Evolutionary conservation across 2,113 vertebrate species (phyloP).

Genomic region (Martes martes): DNA sequence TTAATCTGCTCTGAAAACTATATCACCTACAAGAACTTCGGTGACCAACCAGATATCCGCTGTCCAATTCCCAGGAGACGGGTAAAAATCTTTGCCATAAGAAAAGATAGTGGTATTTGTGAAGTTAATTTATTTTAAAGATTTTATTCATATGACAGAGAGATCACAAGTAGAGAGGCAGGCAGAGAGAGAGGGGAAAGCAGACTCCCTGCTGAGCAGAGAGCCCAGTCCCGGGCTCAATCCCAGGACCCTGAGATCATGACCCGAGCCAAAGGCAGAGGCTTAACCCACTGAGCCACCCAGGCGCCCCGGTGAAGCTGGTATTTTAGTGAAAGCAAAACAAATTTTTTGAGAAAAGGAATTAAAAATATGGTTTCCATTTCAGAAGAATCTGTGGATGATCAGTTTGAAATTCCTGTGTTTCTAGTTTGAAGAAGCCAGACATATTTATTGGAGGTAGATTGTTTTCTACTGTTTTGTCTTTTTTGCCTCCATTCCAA

Average conservation of each 20-base stretch:
- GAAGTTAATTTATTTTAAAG: not conserved
- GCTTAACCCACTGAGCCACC: too few species aligned
- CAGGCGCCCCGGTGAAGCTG: not conserved
- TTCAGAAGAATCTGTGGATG: not conserved
- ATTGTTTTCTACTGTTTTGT: not conserved
- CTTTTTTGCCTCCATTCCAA: not conserved
- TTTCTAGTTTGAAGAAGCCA: slow-evolving; percentile 18
- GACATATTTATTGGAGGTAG: not conserved
- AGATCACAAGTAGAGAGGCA: too few species aligned
- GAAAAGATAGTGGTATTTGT: not conserved
- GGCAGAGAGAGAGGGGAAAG: too few species aligned
- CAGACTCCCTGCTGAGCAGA: too few species aligned
- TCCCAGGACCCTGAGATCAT: too few species aligned
- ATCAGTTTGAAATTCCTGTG: not conserved
- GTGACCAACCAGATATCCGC: slow-evolving; percentile 98
- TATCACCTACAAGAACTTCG: slow-evolving; percentile 99
- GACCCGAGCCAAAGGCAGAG: too few species aligned
- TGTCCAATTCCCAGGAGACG: slow-evolving; percentile 97
- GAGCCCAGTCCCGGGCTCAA: too few species aligned
- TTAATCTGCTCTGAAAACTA: slow-evolving; percentile 99
- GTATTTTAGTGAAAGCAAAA: not conserved
- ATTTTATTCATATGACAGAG: too few species aligned
- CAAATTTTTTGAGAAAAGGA: not conserved
- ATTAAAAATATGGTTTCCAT: not conserved
- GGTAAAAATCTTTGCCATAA: slow-evolving; percentile 82